Conservation (phyloP, 2,113 vertebrate genomes). For the Otolemur garnettii region DNA sequence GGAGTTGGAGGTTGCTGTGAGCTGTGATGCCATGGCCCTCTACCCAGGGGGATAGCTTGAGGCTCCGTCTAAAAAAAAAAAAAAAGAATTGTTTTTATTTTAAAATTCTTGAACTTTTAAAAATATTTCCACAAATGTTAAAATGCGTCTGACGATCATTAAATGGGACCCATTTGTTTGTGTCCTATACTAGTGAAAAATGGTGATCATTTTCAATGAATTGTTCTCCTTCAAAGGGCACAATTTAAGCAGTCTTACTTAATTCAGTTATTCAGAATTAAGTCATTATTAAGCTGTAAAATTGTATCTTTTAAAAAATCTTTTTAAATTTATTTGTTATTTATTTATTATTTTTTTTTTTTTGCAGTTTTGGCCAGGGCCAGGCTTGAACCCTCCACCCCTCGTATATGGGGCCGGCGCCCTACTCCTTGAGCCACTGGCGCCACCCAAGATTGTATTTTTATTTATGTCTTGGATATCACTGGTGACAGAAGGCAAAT, state of each 20-base stretch:
- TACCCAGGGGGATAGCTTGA: too few species aligned
- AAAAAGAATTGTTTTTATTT: conserved; percentile 40
- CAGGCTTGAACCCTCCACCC: too few species aligned
- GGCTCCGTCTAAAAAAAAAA: too few species aligned
- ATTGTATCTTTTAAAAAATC: not conserved
- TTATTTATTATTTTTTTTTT: too few species aligned
- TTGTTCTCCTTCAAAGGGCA: not conserved
- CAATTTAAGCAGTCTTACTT: not conserved
- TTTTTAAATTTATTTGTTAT: too few species aligned
- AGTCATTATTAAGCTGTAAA: not conserved
- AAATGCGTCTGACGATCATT: conserved; percentile 17
- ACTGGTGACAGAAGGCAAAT: conserved; percentile 18
- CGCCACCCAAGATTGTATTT: too few species aligned
- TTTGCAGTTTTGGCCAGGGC: too few species aligned
- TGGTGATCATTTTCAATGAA: not conserved
- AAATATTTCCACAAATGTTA: conserved; percentile 44
- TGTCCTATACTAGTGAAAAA: not conserved
- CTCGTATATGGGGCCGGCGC: too few species aligned
- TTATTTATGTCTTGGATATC: conserved; percentile 49
- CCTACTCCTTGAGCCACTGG: too few species aligned
- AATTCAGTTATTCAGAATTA: conserved; percentile 50
- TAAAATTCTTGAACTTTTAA: conserved; percentile 50
- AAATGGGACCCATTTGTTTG: not conserved
- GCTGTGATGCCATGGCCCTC: too few species aligned
- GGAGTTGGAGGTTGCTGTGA: too few species aligned